These are phyloP conservation scores for Campylomormyrus numenius DNA, from an alignment of 2,113 vertebrate genomes.

Conservation along the genomic window DNA sequence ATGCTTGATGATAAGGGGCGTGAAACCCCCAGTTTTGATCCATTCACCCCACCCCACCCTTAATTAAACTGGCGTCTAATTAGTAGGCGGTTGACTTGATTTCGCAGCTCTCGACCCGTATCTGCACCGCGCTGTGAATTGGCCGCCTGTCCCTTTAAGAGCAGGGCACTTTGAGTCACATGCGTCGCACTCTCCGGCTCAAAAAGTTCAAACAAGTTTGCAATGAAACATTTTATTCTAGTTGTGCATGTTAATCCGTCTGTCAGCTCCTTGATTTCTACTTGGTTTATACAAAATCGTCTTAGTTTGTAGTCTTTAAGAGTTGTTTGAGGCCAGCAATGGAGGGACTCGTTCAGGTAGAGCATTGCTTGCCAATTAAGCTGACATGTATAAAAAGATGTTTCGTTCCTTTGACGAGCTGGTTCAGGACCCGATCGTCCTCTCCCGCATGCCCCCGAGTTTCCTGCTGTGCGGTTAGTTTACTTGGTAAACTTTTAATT, in stretches of 20 bases:
- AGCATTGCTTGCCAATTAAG: background rate
- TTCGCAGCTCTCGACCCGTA: background rate
- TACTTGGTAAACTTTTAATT: background rate
- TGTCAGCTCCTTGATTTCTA: background rate
- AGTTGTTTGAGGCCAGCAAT: background rate
- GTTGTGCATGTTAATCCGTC: background rate
- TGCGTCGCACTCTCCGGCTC: background rate
- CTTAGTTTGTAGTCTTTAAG: background rate
- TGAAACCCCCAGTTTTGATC: background rate
- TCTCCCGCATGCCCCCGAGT: background rate
- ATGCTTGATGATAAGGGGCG: background rate
- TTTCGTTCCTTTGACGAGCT: background rate
- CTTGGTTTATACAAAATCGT: background rate
- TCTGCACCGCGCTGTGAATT: background rate
- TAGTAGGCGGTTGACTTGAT: background rate
- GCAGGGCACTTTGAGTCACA: background rate
- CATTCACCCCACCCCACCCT: background rate
- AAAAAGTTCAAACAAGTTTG: background rate
- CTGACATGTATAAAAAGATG: background rate
- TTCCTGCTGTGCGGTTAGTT: background rate
- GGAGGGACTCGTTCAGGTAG: background rate
- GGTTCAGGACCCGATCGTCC: background rate
- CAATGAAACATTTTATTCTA: background rate
- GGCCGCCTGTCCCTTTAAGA: background rate
- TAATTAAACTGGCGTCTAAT: background rate